A percentile compares a stretch with the other conserved stretches of the same genome.
Evolutionary conservation across 23 tunicate genomes (phyloP).

Genomic region (Styela plicata): DNA sequence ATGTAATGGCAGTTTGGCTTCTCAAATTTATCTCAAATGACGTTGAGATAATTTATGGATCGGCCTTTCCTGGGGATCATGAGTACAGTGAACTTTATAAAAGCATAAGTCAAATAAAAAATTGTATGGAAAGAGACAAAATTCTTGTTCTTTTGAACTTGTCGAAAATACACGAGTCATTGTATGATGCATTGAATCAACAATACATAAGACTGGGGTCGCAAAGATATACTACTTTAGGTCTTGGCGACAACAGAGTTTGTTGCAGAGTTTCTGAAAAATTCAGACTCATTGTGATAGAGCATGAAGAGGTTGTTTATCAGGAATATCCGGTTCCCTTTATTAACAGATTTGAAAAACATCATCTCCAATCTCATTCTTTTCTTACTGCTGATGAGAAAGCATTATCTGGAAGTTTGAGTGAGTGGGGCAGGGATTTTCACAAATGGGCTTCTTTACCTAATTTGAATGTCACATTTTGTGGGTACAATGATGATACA

Average conservation of each 20-base stretch:
- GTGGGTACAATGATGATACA: constrained; percentile 48
- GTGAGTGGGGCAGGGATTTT: constrained; percentile 39
- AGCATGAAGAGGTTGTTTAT: constrained; percentile 45
- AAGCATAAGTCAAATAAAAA: constrained; percentile 51
- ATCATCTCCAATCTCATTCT: constrained; percentile 33
- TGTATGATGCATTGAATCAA: constrained; percentile 73
- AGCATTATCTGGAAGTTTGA: background rate
- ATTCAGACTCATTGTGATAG: constrained; percentile 51
- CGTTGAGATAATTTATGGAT: constrained; percentile 51
- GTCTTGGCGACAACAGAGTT: constrained; percentile 58
- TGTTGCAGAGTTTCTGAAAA: constrained; percentile 32
- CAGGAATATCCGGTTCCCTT: constrained; percentile 44
- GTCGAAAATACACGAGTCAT: constrained; percentile 58
- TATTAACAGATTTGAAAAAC: constrained; percentile 55
- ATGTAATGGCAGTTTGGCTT: constrained; percentile 49
- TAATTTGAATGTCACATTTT: constrained; percentile 32
- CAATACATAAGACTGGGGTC: constrained; percentile 65
- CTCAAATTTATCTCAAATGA: constrained; percentile 16
- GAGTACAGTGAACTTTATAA: constrained; percentile 57
- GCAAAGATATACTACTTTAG: constrained; percentile 54
- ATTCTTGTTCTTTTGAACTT: constrained; percentile 63
- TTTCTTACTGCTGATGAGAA: constrained; percentile 13
- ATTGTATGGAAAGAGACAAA: constrained; percentile 58
- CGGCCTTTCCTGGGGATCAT: constrained; percentile 54
- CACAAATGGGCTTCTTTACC: background rate